Conservation (phyloP, 1,140 invertebrate genomes). For the Drosophila nikananu region DNA sequence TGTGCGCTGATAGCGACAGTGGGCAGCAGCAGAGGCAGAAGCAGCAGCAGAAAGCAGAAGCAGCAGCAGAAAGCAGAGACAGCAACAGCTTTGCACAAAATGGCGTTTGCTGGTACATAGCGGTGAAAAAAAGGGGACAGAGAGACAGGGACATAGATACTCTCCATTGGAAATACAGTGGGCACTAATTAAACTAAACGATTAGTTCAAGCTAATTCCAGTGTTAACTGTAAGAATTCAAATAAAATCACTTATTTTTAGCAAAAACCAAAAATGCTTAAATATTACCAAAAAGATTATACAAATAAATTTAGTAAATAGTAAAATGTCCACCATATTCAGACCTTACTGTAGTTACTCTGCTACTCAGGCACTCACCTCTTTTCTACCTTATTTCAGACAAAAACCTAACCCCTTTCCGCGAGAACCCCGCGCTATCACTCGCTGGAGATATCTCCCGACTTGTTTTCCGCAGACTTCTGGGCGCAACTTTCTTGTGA, state of each 20-base stretch:
- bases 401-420: background rate
- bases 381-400: background rate
- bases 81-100: conserved; percentile 59
- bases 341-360: background rate
- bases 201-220: too few species aligned
- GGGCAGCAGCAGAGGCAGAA: conserved; percentile 41
- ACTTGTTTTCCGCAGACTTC: conserved; percentile 6
- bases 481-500: conserved; percentile 73
- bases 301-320: background rate
- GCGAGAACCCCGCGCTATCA: conserved; percentile 43
- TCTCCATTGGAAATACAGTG: conserved; percentile 3
- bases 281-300: too few species aligned
- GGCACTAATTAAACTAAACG: background rate
- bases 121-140: conserved; percentile 5
- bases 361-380: background rate
- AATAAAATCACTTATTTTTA: too few species aligned
- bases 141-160: conserved; percentile 7
- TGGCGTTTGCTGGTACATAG: conserved; percentile 57
- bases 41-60: conserved; percentile 34
- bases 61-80: conserved; percentile 10
- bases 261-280: too few species aligned
- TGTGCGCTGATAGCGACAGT: conserved; percentile 77
- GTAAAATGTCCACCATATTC: background rate
- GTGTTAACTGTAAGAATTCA: background rate
- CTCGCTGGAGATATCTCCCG: conserved; percentile 39